Evolutionary conservation across 2,888 invertebrate species (phyloP).

Genomic region (Onchidella celtica): DNA sequence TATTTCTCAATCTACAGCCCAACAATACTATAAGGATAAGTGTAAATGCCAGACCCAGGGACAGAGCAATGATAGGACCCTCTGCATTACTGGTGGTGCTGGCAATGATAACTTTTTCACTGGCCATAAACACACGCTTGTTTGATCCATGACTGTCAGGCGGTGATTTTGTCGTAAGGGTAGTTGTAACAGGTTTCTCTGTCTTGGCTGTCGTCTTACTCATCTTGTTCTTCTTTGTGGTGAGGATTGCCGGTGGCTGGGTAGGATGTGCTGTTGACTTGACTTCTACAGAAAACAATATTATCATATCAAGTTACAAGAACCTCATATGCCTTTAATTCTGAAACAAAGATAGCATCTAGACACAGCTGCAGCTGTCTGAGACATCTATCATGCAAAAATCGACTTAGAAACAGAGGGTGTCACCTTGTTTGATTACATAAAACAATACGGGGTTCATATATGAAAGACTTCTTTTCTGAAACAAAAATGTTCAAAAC

Average conservation of each 20-base stretch:
- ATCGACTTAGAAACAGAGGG: no score
- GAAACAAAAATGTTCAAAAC: no score
- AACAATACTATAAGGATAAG: slow-evolving; percentile 89
- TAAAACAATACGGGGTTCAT: no score
- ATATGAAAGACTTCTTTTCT: no score
- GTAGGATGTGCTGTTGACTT: background rate
- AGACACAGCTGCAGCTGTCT: no score
- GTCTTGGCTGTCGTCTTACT: background rate
- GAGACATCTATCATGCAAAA: no score
- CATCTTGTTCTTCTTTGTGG: background rate
- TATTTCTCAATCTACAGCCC: slow-evolving; percentile 90
- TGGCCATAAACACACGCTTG: slow-evolving; percentile 31
- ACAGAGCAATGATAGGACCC: slow-evolving; percentile 77
- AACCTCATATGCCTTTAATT: no score
- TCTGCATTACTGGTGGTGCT: slow-evolving; percentile 65
- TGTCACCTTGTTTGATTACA: no score
- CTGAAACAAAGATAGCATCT: no score
- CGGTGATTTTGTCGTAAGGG: background rate
- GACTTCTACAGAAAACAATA: background rate
- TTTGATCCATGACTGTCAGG: background rate
- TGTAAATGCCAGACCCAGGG: slow-evolving; percentile 88
- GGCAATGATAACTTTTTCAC: slow-evolving; percentile 58
- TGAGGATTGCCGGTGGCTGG: background rate
- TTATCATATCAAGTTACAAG: no score
- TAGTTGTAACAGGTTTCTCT: background rate